Base-by-base conservation (phyloP, 2,797 vertebrate species). In the Tragopan temminckii region DNA sequence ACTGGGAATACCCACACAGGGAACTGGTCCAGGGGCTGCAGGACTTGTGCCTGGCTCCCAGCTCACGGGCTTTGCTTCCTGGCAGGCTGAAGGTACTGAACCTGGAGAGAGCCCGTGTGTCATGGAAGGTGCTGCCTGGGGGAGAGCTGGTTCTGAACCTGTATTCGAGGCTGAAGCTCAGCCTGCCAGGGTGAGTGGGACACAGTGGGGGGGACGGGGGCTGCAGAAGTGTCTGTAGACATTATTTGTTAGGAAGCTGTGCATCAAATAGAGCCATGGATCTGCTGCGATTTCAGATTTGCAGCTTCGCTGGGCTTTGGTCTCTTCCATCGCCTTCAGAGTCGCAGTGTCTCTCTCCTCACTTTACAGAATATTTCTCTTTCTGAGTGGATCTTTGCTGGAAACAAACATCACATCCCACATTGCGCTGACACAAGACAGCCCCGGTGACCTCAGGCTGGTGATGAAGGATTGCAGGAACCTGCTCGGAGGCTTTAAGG, bases 121-220 rank as follows among this genome's bases (percentile, higher is more conserved):
- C 94, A 0, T 96, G 96, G 95, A 91, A 80, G 59, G 4, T 94
- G 33, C 3, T 90, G 13, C 67, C 0, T 0, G 89, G 93, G 25
- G 5, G 43, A 0, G 77, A 87, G 46, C 16, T 96, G 1, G 58
- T 97, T 24, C 70, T 98, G 80, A 95, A 94, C 75, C 50, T 98
- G n/a, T 94, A 97, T 83, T 93, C 91, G 0, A 94, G 35, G 84
- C 27, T 97, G 52, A 91, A 85, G 11, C 7, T 96, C 11, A 93
- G 5, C 33, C 94, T 97, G 6, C 93, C 96, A 50, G 89, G 93
- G 96, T 97, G 80, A 96, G 97, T 50, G 53, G 31, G 31, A 31
- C 53, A 19, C 29, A 3, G 52, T 2, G 10, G 9, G 7, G 7
- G 53, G 18, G 11, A n/a, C 2, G 3, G 31, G 29, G 15, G 38